Base-by-base conservation (phyloP, 2,797 vertebrate species). In the Nannoperca australis region DNA sequence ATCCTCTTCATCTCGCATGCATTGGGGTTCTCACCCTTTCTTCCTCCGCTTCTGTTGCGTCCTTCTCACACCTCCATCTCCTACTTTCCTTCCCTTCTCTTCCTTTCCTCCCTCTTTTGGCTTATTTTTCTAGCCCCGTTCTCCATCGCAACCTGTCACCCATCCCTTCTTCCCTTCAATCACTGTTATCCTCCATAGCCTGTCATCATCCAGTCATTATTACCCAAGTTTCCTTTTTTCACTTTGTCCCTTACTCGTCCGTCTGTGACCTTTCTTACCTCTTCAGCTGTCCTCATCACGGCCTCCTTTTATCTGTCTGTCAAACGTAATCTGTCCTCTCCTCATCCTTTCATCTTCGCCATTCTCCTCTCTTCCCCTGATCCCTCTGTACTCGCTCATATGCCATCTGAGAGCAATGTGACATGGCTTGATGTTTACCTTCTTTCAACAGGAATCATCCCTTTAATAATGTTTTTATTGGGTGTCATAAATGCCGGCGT, bases 391-490 rank as follows among this genome's bases (percentile, higher is more conserved):
- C 54, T 60, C 17, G 10, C 61, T 78, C 47, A 60, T 44, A 44
- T 44, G 42, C 56, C 32, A 38, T 10, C 27, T 17, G 58, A 61
- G 67, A 76, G 82, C 17, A 30, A 34, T 3, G 50, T 32, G 54
- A 78, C 78, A 49, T 51, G 36, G 73, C 67, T 78, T 64, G 60
- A 87, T 90, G 92, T 94, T 93, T 93, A 91, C 90, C 75, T 87
- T 82, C 81, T 54, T 89, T 89, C 74, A 85, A 72, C 74, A 72
- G 65, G 84, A 91, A 85, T 90, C 84, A 68, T 78, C 85, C 76
- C 85, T 90, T 77, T 92, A 91, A 92, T 94, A 88, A 94, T 91
- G 82, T 91, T 93, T 90, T 94, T 92, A 94, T 94, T 93, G 91
- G 89, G 70, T 81, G 84, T 89, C 83, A 87, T 81, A 89, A 92